Percentiles rank a stretch among this genome's conserved stretches.
These are phyloP conservation scores for Mayetiola destructor DNA, from an alignment of 2,888 invertebrate species.

Conservation along the genomic window DNA sequence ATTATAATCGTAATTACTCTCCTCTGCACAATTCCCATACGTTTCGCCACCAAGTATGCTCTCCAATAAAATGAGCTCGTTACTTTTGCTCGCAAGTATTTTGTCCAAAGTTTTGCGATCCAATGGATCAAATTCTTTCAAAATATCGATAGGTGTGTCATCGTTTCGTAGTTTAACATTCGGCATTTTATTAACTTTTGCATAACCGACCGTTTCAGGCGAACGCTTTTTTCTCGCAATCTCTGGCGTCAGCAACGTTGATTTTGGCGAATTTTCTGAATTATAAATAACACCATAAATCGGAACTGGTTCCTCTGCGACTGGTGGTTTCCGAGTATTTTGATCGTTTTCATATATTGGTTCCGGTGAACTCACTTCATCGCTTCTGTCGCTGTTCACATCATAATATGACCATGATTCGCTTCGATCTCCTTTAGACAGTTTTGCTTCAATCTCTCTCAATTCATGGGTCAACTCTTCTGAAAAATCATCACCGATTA, in stretches of 20 bases:
- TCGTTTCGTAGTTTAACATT: background rate
- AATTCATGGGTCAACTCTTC: constrained; percentile 13
- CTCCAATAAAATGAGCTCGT: constrained; percentile 48
- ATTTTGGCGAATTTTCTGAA: constrained; percentile 23
- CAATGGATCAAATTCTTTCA: constrained; percentile 59
- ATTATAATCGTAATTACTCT: constrained; percentile 35
- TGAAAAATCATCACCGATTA: constrained; percentile 14
- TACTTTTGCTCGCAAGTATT: constrained; percentile 34
- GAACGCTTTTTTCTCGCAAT: background rate
- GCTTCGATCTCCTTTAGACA: constrained; percentile 22
- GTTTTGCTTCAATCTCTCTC: background rate
- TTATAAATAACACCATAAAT: constrained; percentile 32
- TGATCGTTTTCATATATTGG: constrained; percentile 30
- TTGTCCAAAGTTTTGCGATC: constrained; percentile 24
- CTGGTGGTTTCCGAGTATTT: background rate
- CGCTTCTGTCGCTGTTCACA: constrained; percentile 20
- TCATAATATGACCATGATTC: constrained; percentile 33
- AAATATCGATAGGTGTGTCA: constrained; percentile 38
- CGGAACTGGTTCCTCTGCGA: constrained; percentile 23
- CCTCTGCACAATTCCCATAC: constrained; percentile 43
- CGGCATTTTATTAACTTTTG: background rate
- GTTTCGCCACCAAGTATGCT: constrained; percentile 53
- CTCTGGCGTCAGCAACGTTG: background rate
- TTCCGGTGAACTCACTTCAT: constrained; percentile 24
- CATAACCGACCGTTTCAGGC: background rate